Evolutionary conservation across 2,113 vertebrate genomes (phyloP), one percentile per base, ranked within the genome.

Genomic region (Sander vitreus): DNA sequence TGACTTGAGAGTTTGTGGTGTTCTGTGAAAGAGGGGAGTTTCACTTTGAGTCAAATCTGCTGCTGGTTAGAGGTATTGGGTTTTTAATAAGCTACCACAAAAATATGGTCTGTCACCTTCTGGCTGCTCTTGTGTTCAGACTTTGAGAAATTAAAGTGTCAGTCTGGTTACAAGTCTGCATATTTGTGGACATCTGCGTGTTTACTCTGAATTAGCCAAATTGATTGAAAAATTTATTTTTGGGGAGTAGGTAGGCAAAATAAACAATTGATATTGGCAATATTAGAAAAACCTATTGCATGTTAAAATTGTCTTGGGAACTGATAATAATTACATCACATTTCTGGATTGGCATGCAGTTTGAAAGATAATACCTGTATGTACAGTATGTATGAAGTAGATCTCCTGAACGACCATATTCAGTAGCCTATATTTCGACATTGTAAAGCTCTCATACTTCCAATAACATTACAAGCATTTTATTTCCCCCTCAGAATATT

Each of bases 1-100:
- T 27, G 51, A 85, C 79, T 70, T 0, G 3, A 51, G 86, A 54
- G 39, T 79, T 83, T 86, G 81, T 13, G 76, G 83, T 50, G 43
- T 43, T 66, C 2, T 76, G 27, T 23, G 60, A 74, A 78, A 76
- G 54, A 77, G 65, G 82, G 73, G 54, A 72, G 85, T 85, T 88
- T 84, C 65, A 36, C 58, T 77, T 64, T 0, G 1, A 47, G 58
- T 69, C 18, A 2, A 80, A 66, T 83, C 69, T 80, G 81, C 59
- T 83, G 63, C 3, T 82, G 77, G 67, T 84, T 88, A 67, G 71
- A 88, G 81, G 87, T 88, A 80, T 88, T 81, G 50, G 74, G 48
- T 76, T 89, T 33, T 82, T 85, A 85, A 86, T 86, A 68, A 85
- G 73, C 53, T 73, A 83, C 76, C 73, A 74, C 81, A 82, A 63